Conservation (phyloP, 37 sponge, comb jelly and placozoan genomes). For the Dysidea cf. avara region DNA sequence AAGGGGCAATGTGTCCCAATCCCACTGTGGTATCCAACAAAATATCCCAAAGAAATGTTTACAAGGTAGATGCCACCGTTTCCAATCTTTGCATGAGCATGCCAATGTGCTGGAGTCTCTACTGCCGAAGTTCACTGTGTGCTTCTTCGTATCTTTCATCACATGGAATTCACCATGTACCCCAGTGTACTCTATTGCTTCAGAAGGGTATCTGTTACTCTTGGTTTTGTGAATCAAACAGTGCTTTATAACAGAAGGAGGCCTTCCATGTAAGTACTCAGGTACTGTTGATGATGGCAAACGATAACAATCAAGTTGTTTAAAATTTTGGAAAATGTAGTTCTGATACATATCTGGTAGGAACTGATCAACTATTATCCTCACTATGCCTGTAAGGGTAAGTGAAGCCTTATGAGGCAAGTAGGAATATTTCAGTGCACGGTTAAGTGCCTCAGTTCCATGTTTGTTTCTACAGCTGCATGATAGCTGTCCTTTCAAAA, state of each 20-base stretch:
- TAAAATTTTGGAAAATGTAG: conserved; percentile 1
- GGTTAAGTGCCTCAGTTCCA: conserved; percentile 20
- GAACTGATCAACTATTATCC: conserved; percentile 10
- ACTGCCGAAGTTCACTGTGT: conserved; percentile 10
- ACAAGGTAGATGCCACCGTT: conserved; percentile 4
- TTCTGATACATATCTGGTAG: conserved; percentile 7
- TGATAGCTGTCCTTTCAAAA: conserved; percentile 5
- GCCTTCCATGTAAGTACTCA: conserved; percentile 10
- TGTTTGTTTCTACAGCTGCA: conserved; percentile 13
- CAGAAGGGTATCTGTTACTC: background rate
- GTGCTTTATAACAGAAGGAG: conserved; percentile 11
- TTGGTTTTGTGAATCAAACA: conserved; percentile 12
- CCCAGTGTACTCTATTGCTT: background rate
- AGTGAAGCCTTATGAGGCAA: conserved; percentile 1
- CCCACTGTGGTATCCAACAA: background rate
- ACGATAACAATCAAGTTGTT: background rate
- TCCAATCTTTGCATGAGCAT: conserved; percentile 19
- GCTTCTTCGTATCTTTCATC: background rate
- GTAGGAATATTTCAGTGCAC: conserved; percentile 11
- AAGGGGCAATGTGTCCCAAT: conserved; percentile 9
- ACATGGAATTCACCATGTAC: conserved; percentile 8
- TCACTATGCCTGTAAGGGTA: background rate
- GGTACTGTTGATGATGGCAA: conserved; percentile 1
- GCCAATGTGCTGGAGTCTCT: background rate
- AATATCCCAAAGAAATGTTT: conserved; percentile 29